Evolutionary conservation across 2,888 invertebrate species (phyloP).

Genomic region (Plagodis dolabraria): DNA sequence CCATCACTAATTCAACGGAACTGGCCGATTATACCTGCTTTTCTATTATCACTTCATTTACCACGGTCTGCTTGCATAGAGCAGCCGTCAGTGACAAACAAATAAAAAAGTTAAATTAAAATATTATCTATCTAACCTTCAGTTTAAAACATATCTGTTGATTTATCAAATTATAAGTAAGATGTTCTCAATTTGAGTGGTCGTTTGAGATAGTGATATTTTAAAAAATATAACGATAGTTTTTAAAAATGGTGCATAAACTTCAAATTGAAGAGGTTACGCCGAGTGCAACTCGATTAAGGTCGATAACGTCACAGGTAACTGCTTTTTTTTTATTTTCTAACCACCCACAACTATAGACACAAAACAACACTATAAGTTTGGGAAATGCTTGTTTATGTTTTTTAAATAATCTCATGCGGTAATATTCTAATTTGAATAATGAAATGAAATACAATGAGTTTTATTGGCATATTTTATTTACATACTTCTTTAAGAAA

Average conservation of each 20-base stretch:
- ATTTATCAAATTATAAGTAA: no score
- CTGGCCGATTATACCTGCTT: not conserved
- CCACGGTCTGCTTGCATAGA: conserved; percentile 6
- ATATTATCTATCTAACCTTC: conserved; percentile 4
- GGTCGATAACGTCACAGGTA: conserved; percentile 67
- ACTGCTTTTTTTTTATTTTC: conserved; percentile 24
- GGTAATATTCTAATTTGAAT: no score
- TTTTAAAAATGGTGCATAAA: conserved; percentile 39
- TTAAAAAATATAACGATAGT: no score
- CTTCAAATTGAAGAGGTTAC: conserved; percentile 34
- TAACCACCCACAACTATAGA: no score
- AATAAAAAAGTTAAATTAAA: conserved; percentile 2
- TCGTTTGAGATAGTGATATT: not conserved
- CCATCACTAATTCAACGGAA: not conserved
- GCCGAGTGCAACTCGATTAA: conserved; percentile 50
- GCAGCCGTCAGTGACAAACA: conserved; percentile 9
- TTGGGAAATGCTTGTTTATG: no score
- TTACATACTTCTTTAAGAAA: no score
- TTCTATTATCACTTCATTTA: conserved; percentile 21
- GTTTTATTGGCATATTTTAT: no score
- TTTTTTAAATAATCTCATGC: no score
- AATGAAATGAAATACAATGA: no score
- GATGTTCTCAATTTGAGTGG: no score
- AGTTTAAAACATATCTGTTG: not conserved
- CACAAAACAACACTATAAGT: no score